These are phyloP conservation scores for Acipenser oxyrinchus DNA, from an alignment of 2,797 vertebrate species.

Conservation along the genomic window DNA sequence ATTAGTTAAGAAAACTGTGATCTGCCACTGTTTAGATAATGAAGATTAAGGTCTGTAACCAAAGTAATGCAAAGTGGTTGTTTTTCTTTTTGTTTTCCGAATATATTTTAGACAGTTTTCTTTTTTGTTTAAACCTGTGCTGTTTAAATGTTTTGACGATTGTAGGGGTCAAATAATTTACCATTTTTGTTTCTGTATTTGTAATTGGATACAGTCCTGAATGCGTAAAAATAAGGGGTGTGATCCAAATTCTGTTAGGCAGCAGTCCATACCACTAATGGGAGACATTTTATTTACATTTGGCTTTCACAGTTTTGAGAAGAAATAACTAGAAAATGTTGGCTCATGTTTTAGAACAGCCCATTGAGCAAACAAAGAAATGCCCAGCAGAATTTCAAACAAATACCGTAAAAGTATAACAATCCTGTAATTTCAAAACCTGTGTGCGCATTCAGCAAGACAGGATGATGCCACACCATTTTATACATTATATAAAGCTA, in stretches of 20 bases:
- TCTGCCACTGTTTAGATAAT: too few relatives aligned
- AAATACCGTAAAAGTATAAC: constrained; percentile 19
- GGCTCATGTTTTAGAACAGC: constrained; percentile 21
- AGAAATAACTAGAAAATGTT: constrained; percentile 17
- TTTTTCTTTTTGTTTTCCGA: too few relatives aligned
- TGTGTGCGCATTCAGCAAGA: constrained; percentile 23
- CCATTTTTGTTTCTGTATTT: too few relatives aligned
- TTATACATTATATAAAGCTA: constrained; percentile 32
- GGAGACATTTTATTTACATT: constrained; percentile 20
- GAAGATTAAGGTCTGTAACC: too few relatives aligned
- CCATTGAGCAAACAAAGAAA: constrained; percentile 20
- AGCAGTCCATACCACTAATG: constrained; percentile 22
- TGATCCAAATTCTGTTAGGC: constrained; percentile 19
- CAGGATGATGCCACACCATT: constrained; percentile 34
- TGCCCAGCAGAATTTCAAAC: constrained; percentile 19
- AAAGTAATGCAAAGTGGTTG: too few relatives aligned
- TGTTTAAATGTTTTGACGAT: too few relatives aligned
- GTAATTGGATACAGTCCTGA: too few relatives aligned
- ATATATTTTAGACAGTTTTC: too few relatives aligned
- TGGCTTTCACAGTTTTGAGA: constrained; percentile 23
- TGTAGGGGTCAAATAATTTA: too few relatives aligned
- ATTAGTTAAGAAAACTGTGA: too few relatives aligned
- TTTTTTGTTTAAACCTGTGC: too few relatives aligned
- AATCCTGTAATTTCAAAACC: constrained; percentile 23
- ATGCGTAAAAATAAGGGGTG: neutral